phyloP scores from a whole-genome alignment of 1,140 invertebrate genomes.

The Papilio xuthus region DNA sequence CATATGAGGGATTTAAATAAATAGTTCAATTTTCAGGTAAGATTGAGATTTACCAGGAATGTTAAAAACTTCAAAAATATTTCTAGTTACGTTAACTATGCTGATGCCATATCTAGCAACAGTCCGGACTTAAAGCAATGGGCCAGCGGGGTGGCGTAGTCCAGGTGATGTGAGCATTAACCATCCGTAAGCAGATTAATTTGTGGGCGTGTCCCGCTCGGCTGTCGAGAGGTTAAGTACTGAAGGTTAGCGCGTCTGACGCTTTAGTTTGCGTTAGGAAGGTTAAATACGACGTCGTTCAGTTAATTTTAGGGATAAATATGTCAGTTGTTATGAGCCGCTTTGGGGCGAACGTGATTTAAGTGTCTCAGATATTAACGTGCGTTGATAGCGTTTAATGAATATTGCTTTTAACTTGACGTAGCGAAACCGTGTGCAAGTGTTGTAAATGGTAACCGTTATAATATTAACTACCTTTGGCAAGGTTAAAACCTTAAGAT shows the following conservation, averaged over 20 bases:
- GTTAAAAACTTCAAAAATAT: too few species aligned
- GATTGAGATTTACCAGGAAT: too few species aligned
- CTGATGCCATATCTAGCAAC: conserved; percentile 10
- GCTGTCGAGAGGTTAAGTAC: conserved; percentile 38
- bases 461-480: background rate
- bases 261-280: conserved; percentile 6
- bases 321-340: conserved; percentile 15
- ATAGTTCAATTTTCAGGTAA: background rate
- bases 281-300: conserved; percentile 32
- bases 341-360: conserved; percentile 32
- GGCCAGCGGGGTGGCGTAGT: conserved; percentile 38
- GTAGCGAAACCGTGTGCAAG: background rate
- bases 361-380: conserved; percentile 34
- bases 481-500: background rate
- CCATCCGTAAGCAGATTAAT: conserved; percentile 61
- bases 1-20: background rate
- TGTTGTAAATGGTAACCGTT: background rate
- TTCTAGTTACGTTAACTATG: background rate
- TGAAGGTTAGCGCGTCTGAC: conserved; percentile 27
- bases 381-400: conserved; percentile 5
- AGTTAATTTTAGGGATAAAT: conserved; percentile 37
- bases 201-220: conserved; percentile 54
- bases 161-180: conserved; percentile 56
- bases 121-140: conserved; percentile 39
- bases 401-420: conserved; percentile 21